These are phyloP conservation scores for Megastigmus dorsalis DNA, from an alignment of 2,888 invertebrate genomes.

Conservation along the genomic window DNA sequence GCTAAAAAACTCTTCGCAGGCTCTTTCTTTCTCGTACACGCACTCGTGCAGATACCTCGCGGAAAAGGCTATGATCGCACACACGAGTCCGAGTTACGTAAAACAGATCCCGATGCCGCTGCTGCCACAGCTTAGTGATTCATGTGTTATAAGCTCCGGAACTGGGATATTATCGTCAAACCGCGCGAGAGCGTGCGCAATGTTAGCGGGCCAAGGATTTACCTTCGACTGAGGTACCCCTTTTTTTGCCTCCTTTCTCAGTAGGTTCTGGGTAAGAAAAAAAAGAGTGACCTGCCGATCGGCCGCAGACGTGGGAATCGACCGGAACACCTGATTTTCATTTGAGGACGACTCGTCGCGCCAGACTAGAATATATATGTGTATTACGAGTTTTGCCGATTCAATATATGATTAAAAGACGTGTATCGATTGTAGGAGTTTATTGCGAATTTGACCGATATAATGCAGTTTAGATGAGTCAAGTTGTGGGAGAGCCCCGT, in stretches of 20 bases:
- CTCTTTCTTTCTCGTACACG: too few relatives aligned
- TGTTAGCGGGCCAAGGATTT: not conserved
- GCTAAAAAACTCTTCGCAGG: not conserved
- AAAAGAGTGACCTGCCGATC: not conserved
- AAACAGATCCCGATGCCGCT: conserved; percentile 1
- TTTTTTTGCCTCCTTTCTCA: conserved; percentile 18
- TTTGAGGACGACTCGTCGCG: too few relatives aligned
- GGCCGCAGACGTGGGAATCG: conserved; percentile 17
- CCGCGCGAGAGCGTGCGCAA: not conserved
- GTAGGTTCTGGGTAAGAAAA: conserved; percentile 3
- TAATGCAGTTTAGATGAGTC: conserved; percentile 12
- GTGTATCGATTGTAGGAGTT: too few relatives aligned
- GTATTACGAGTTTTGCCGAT: too few relatives aligned
- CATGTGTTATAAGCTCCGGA: not conserved
- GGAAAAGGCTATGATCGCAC: too few relatives aligned
- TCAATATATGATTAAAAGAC: too few relatives aligned
- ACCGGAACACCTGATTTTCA: not conserved
- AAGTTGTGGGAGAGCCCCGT: not conserved
- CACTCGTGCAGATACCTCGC: too few relatives aligned
- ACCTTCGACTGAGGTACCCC: not conserved
- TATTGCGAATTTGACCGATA: not conserved
- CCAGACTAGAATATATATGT: too few relatives aligned
- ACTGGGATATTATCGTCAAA: conserved; percentile 10
- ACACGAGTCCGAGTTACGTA: conserved; percentile 26
- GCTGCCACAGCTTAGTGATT: too few relatives aligned